Conservation (phyloP, 1,140 invertebrate species). For the Apis cerana region DNA sequence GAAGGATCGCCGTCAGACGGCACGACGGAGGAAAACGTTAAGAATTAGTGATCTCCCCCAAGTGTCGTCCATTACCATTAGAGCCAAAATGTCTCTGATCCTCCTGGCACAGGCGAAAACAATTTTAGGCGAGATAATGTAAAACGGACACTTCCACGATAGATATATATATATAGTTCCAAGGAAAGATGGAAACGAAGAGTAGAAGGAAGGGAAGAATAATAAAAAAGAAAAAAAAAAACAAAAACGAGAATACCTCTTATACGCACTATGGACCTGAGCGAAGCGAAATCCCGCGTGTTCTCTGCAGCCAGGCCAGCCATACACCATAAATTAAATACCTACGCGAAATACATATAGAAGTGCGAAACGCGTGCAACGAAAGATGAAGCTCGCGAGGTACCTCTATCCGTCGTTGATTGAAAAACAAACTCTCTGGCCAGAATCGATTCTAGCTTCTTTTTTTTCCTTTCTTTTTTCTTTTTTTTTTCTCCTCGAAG, state of each 20-base stretch:
- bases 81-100: not conserved
- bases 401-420: slow-evolving; percentile 1
- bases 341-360: not conserved
- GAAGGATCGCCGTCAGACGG: no score
- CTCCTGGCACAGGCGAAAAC: not conserved
- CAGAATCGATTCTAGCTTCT: not conserved
- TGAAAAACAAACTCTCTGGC: not conserved
- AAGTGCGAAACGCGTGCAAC: not conserved
- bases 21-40: no score
- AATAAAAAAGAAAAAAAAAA: not conserved
- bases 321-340: slow-evolving; percentile 29
- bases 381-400: not conserved
- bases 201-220: not conserved
- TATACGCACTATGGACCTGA: slow-evolving; percentile 39
- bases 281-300: slow-evolving; percentile 17
- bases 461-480: no score
- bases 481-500: no score
- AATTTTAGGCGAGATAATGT: not conserved
- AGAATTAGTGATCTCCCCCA: no score
- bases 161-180: slow-evolving; percentile 18
- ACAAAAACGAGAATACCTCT: slow-evolving; percentile 46
- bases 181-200: not conserved
- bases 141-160: not conserved
- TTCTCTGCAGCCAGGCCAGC: slow-evolving; percentile 40
- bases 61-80: no score